Evolutionary conservation across 2,888 invertebrate genomes (phyloP).

Genomic region (Macrosiphum euphorbiae): DNA sequence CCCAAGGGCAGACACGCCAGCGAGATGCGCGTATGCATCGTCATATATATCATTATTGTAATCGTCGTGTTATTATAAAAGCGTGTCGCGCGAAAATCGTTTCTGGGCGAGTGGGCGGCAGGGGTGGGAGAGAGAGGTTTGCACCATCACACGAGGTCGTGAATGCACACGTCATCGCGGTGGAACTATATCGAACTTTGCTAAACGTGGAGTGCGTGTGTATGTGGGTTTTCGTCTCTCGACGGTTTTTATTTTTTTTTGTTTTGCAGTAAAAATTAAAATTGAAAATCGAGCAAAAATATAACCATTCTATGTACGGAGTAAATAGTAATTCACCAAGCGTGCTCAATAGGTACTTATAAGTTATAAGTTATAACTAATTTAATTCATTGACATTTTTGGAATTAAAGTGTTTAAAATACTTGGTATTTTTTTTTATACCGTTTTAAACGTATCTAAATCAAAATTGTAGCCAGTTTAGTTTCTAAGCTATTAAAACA

Average conservation of each 20-base stretch:
- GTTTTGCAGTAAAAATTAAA: neutral
- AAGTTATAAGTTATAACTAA: too few species aligned
- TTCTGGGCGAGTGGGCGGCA: neutral
- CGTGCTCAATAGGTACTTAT: too few species aligned
- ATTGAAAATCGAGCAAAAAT: neutral
- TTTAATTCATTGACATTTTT: neutral
- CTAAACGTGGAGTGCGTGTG: neutral
- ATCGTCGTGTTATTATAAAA: neutral
- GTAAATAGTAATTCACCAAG: neutral
- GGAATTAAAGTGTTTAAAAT: neutral
- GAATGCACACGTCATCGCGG: neutral
- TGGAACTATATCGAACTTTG: conserved; percentile 23
- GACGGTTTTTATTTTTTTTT: neutral
- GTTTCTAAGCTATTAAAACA: neutral
- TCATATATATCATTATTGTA: neutral
- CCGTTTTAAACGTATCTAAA: neutral
- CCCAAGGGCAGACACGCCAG: neutral
- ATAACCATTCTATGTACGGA: neutral
- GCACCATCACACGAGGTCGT: neutral
- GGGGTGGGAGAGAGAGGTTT: neutral
- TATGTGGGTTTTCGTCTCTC: neutral
- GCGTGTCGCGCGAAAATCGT: conserved; percentile 35
- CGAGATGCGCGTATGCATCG: neutral
- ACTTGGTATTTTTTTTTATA: neutral
- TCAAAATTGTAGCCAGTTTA: too few species aligned